phyloP scores from a whole-genome alignment of 2,797 vertebrate species.

The Poecilia velifera region DNA sequence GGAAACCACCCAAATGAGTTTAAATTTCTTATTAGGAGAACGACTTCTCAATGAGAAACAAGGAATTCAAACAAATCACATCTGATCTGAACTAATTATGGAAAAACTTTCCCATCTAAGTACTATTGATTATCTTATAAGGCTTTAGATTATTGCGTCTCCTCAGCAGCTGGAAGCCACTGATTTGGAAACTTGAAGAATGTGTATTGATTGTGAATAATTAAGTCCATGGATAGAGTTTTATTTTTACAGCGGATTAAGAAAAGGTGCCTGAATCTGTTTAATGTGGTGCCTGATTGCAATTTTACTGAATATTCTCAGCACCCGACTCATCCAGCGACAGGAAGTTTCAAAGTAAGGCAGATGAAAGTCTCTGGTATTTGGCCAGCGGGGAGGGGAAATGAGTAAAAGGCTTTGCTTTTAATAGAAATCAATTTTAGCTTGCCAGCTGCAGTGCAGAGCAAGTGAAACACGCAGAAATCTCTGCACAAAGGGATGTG shows the following conservation, averaged over 20 bases:
- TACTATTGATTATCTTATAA: slow-evolving; percentile 55
- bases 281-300: slow-evolving; percentile 24
- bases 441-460: slow-evolving; percentile 48
- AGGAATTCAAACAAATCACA: slow-evolving; percentile 37
- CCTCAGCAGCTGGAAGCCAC: slow-evolving; percentile 32
- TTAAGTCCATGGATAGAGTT: slow-evolving; percentile 23
- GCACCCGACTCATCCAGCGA: slow-evolving; percentile 33
- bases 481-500: slow-evolving; percentile 66
- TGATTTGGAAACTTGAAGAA: slow-evolving; percentile 31
- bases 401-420: slow-evolving; percentile 45
- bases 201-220: slow-evolving; percentile 57
- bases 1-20: slow-evolving; percentile 42
- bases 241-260: slow-evolving; percentile 27
- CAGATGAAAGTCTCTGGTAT: slow-evolving; percentile 36
- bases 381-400: slow-evolving; percentile 25
- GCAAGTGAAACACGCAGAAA: slow-evolving; percentile 58
- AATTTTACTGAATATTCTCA: slow-evolving; percentile 18
- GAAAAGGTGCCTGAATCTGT: slow-evolving; percentile 20
- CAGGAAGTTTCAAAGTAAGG: slow-evolving; percentile 33
- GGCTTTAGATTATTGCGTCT: slow-evolving; percentile 38
- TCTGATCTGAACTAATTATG: slow-evolving; percentile 46
- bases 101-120: slow-evolving; percentile 42
- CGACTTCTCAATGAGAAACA: slow-evolving; percentile 9
- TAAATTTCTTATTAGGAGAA: slow-evolving; percentile 48
- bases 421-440: slow-evolving; percentile 60